phyloP scores from a whole-genome alignment of 2,113 vertebrate species.

The Galeopterus variegatus region DNA sequence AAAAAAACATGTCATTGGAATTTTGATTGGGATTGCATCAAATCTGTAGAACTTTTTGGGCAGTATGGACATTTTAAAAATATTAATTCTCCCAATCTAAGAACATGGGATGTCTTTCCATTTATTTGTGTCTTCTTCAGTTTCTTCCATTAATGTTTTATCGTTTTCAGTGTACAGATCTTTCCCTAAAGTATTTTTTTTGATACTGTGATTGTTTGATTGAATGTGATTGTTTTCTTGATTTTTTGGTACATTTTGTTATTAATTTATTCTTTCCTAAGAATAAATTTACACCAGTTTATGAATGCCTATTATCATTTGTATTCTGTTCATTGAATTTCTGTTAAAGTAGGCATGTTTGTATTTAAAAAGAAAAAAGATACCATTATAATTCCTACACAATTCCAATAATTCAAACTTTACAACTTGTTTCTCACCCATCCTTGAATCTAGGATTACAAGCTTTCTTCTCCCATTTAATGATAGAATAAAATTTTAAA shows the following conservation, averaged over 20 bases:
- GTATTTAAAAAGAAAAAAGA: conserved; percentile 9
- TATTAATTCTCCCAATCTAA: not conserved
- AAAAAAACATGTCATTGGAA: not conserved
- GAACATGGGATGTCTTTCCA: not conserved
- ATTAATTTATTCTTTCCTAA: not conserved
- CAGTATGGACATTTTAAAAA: not conserved
- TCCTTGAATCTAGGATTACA: not conserved
- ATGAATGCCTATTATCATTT: conserved; percentile 19
- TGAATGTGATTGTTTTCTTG: not conserved
- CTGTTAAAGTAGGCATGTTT: not conserved
- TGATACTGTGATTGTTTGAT: not conserved
- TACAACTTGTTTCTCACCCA: not conserved
- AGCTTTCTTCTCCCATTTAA: conserved; percentile 30
- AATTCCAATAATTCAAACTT: conserved; percentile 31
- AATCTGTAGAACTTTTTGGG: not conserved
- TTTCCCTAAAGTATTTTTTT: not conserved
- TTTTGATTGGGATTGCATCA: not conserved
- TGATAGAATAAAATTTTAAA: no score
- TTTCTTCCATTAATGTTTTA: not conserved
- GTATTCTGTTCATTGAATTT: not conserved
- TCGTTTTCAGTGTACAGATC: not conserved
- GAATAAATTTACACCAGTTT: not conserved
- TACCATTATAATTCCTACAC: not conserved
- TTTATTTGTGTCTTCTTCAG: not conserved
- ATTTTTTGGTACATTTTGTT: not conserved